Base-by-base conservation (phyloP, 2,797 vertebrate species). In the Tokudaia muenninki region DNA sequence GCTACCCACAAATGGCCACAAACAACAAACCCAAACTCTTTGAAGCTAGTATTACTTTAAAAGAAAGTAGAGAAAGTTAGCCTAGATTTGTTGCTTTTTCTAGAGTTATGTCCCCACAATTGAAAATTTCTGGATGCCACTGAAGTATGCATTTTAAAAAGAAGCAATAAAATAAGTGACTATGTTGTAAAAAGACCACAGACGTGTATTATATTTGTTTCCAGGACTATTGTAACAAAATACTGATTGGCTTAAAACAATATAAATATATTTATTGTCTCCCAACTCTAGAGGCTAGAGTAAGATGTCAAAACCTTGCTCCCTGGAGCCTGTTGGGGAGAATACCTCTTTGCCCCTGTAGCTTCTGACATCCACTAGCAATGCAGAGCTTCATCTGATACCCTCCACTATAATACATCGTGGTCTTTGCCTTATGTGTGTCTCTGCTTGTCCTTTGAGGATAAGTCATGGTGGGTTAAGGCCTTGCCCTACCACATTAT, bases 61-160 rank as follows among this genome's bases (percentile, higher is more conserved):
- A 89, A 86, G 57, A 55, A 82, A 41, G 47, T 24, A 55, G 52
- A 91, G 63, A 81, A 91, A 88, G 61, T 81, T 29, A 50, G 90
- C 61, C 65, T 7, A 88, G 47, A 83, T 84, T 77, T 80, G 52
- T 57, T 17, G 29, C 57, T 92, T 26, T 92, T 96, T 90, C 57
- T 61, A 16, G 52, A 84, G 10, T 47, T 59, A 29, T 13, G 41
- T 77, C 78, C 47, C 86, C 26, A 92, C 3, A 14, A 21, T 7
- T 41, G 41, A 50, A 93, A 55, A 12, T 91, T 81, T 50, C 57
- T 97, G 17, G 37, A 52, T 94, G 55, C 50, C 47, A 75, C 29
- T 59, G 31, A 92, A 86, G 65, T 10, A 37, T 44, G 57, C 34
- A 22, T 91, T 84, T 72, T 90, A 93, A 44, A 16, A 87, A 90